A percentile compares a stretch with the other conserved stretches of the same genome.
Conservation (phyloP, 1,140 invertebrate genomes). For the Lasioglossum albipes region DNA sequence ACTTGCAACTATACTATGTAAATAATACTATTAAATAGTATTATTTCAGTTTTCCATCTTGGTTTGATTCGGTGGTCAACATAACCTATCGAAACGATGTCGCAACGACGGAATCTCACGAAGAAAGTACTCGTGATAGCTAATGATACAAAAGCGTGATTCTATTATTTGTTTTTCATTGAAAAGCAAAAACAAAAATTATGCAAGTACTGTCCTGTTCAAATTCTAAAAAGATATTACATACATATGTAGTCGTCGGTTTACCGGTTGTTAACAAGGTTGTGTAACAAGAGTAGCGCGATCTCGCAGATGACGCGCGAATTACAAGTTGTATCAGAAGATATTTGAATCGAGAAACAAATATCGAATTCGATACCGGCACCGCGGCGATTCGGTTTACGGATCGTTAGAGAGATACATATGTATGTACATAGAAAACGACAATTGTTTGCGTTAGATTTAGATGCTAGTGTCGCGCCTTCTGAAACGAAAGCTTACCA, state of each 20-base stretch:
- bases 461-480: neutral
- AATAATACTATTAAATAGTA: neutral
- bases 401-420: neutral
- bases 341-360: neutral
- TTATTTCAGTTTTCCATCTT: neutral
- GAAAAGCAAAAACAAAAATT: neutral
- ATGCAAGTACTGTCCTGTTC: neutral
- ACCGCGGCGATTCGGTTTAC: neutral
- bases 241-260: neutral
- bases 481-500: neutral
- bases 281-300: neutral
- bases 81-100: slow-evolving; percentile 2
- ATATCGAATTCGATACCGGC: neutral
- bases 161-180: too few species aligned
- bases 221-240: neutral
- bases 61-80: neutral
- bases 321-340: neutral
- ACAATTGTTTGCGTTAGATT: neutral
- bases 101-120: neutral
- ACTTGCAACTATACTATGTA: too few species aligned
- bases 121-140: too few species aligned
- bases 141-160: too few species aligned
- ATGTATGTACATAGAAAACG: too few species aligned
- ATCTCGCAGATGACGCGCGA: neutral
- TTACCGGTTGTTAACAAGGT: slow-evolving; percentile 11